Percentiles rank a stretch among this genome's conserved stretches.
Conservation (phyloP, 2,888 invertebrate species). For the Theretra japonica region DNA sequence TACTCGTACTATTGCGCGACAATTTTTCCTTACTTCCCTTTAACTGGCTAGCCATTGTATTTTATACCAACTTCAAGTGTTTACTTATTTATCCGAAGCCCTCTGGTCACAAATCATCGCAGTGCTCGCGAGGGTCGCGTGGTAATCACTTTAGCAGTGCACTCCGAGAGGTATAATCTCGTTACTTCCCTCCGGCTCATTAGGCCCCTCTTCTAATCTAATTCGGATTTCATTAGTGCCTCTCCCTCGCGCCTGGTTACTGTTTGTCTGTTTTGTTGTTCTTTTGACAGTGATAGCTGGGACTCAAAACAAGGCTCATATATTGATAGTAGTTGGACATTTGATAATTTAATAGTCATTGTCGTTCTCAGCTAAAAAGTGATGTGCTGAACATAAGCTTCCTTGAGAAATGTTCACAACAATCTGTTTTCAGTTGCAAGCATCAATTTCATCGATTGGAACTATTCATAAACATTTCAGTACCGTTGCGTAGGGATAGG, state of each 20-base stretch:
- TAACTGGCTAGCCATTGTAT: too few species aligned
- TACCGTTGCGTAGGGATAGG: too few species aligned
- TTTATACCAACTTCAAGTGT: neutral
- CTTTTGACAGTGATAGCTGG: neutral
- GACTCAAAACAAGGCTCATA: neutral
- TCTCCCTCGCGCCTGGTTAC: slow-evolving; percentile 46
- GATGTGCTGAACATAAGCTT: too few species aligned
- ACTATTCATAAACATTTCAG: too few species aligned
- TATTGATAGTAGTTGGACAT: neutral
- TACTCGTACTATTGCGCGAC: too few species aligned
- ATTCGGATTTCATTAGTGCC: slow-evolving; percentile 72
- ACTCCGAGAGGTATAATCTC: slow-evolving; percentile 52
- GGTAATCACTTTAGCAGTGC: slow-evolving; percentile 45
- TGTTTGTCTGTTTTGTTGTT: slow-evolving; percentile 36
- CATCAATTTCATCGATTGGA: too few species aligned
- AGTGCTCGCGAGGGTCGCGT: slow-evolving; percentile 28
- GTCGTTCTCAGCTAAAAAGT: too few species aligned
- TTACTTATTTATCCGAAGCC: neutral
- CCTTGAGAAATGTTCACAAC: too few species aligned
- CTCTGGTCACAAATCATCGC: slow-evolving; percentile 44
- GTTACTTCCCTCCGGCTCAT: slow-evolving; percentile 64
- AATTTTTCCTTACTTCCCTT: too few species aligned
- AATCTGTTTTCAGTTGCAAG: too few species aligned
- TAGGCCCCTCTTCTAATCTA: slow-evolving; percentile 67
- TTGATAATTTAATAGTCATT: neutral